Percentiles rank a stretch among this genome's conserved stretches.
phyloP scores from a whole-genome alignment of 2,113 vertebrate species.

The Spheniscus mendiculus region DNA sequence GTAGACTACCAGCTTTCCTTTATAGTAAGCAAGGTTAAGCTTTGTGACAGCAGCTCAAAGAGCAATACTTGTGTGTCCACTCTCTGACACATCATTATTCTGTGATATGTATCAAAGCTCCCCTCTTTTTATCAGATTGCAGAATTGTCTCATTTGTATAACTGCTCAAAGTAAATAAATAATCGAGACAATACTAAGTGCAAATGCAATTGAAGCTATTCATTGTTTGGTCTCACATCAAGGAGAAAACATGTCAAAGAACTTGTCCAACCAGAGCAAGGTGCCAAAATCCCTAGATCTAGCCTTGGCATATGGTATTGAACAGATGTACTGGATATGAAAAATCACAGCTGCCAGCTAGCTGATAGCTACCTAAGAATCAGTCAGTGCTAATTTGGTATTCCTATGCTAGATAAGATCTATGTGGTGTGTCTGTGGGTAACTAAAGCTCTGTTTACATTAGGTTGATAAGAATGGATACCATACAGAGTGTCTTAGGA shows the following conservation, averaged over 20 bases:
- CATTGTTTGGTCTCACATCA: conserved; percentile 47
- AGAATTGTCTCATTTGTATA: conserved; percentile 38
- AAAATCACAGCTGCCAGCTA: conserved; percentile 46
- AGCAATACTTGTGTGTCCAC: neutral
- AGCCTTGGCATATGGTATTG: conserved; percentile 21
- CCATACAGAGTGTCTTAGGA: neutral
- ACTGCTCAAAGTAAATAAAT: conserved; percentile 58
- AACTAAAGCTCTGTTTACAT: conserved; percentile 43
- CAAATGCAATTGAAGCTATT: conserved; percentile 7
- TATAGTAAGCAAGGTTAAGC: neutral
- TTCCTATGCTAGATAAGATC: conserved; percentile 43
- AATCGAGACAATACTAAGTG: conserved; percentile 33
- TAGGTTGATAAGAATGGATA: conserved; percentile 34
- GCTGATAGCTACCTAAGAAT: conserved; percentile 49
- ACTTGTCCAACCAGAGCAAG: conserved; percentile 49
- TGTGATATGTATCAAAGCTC: neutral
- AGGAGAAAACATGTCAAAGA: conserved; percentile 59
- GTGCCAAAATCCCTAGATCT: conserved; percentile 64
- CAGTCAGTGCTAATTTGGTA: conserved; percentile 43
- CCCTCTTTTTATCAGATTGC: conserved; percentile 27
- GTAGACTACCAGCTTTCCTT: neutral
- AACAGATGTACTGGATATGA: conserved; percentile 58
- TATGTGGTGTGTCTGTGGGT: conserved; percentile 16
- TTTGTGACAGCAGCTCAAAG: neutral
- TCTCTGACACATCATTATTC: conserved; percentile 36